These are phyloP conservation scores for Heliocidaris erythrogramma DNA, from an alignment of 35 echinoderm and acorn worm species.

Conservation along the genomic window DNA sequence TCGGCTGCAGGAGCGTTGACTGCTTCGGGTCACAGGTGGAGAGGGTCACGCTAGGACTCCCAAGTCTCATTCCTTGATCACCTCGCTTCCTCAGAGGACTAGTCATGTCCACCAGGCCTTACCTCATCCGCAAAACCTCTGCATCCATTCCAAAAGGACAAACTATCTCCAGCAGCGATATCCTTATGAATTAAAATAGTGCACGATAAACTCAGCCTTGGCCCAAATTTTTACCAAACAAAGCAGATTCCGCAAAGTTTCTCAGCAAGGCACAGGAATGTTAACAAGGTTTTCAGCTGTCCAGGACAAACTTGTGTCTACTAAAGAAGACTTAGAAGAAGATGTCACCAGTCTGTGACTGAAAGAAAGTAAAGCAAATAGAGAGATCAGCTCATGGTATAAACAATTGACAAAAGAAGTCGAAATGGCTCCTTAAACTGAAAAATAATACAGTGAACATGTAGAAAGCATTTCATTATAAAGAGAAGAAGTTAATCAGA, in stretches of 20 bases:
- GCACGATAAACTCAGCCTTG: neutral
- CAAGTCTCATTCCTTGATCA: neutral
- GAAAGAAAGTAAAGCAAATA: neutral
- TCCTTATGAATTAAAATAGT: neutral
- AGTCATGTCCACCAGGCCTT: slow-evolving; percentile 7
- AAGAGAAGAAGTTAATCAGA: neutral
- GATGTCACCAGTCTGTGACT: neutral
- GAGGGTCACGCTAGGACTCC: neutral
- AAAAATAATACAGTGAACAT: neutral
- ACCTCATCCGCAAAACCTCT: neutral
- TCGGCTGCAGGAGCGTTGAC: neutral
- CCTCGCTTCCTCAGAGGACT: slow-evolving; percentile 32
- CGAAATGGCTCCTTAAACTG: neutral
- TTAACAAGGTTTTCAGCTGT: slow-evolving; percentile 41
- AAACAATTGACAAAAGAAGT: neutral
- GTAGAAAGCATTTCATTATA: neutral
- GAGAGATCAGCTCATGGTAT: neutral
- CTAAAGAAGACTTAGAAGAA: slow-evolving; percentile 1
- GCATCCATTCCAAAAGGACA: neutral
- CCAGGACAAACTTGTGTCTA: neutral
- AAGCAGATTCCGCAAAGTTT: neutral
- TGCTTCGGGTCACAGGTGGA: neutral
- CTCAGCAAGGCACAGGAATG: slow-evolving; percentile 27
- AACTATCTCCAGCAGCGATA: neutral
- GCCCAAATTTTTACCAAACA: neutral